These are phyloP conservation scores for Axis porcinus DNA, from an alignment of 2,113 vertebrate genomes.

Conservation along the genomic window DNA sequence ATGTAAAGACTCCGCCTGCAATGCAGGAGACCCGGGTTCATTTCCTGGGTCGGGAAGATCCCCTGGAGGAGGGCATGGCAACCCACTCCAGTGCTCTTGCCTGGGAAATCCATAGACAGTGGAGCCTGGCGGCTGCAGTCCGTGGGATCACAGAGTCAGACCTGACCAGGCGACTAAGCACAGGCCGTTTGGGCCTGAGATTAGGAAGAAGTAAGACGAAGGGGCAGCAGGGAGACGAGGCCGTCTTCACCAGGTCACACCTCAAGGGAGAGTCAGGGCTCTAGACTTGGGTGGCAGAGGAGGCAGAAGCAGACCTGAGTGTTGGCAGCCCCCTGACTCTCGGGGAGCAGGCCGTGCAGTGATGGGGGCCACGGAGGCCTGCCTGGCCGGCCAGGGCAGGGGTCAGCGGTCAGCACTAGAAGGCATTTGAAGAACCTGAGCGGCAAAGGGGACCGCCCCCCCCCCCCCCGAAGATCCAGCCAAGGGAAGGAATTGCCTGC, in stretches of 20 bases:
- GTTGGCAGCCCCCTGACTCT: background rate
- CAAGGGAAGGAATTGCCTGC: background rate
- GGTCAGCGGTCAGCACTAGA: no score
- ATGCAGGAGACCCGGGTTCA: no score
- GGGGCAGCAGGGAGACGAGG: background rate
- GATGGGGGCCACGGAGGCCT: background rate
- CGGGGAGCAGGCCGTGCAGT: background rate
- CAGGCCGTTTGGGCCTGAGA: background rate
- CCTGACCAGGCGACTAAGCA: accelerated
- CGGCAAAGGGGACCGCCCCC: background rate
- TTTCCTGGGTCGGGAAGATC: no score
- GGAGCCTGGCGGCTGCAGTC: background rate
- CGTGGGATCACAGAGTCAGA: background rate
- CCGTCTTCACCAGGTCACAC: no score
- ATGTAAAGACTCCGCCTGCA: no score
- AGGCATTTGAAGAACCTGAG: background rate
- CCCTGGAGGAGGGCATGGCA: no score
- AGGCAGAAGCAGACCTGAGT: accelerated
- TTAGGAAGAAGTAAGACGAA: background rate
- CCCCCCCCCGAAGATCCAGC: background rate
- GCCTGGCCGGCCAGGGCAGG: accelerated
- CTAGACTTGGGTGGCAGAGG: background rate
- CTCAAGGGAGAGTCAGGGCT: background rate
- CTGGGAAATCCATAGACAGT: no score
- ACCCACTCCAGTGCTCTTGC: no score